Conservation (phyloP, 2,113 vertebrate genomes). For the Tamias sibiricus region DNA sequence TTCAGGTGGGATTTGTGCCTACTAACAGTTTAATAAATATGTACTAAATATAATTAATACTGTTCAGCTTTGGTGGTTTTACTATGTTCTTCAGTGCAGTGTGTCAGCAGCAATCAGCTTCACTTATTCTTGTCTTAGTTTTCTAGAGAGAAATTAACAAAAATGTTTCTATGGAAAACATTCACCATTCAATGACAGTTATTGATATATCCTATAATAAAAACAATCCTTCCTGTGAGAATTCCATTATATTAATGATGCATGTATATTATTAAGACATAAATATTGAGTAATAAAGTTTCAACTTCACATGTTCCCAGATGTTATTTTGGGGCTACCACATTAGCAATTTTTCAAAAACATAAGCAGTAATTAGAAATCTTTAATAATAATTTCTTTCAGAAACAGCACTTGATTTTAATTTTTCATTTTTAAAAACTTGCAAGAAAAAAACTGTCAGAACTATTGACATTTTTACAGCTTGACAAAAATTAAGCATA, state of each 20-base stretch:
- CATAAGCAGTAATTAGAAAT: conserved; percentile 81
- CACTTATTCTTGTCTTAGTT: conserved; percentile 32
- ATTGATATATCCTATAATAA: conserved; percentile 73
- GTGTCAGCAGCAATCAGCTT: conserved; percentile 19
- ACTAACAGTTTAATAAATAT: conserved; percentile 45
- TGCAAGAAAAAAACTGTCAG: conserved; percentile 67
- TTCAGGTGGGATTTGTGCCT: not conserved
- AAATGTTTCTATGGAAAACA: conserved; percentile 60
- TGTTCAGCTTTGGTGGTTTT: not conserved
- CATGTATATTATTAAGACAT: conserved; percentile 74
- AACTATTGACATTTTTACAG: conserved; percentile 80
- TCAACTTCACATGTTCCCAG: conserved; percentile 69
- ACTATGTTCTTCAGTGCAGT: not conserved
- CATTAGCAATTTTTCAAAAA: conserved; percentile 80
- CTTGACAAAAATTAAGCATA: conserved; percentile 83
- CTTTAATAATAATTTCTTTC: conserved; percentile 75
- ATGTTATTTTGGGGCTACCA: conserved; percentile 61
- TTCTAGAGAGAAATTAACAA: conserved; percentile 48
- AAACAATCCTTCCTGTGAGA: conserved; percentile 29
- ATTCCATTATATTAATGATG: conserved; percentile 72
- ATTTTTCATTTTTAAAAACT: conserved; percentile 76
- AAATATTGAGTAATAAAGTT: conserved; percentile 70
- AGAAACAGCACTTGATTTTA: conserved; percentile 78
- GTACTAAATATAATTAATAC: conserved; percentile 16
- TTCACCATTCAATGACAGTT: conserved; percentile 61